Conservation (phyloP, 2,797 vertebrate genomes). For the Macropodus opercularis region DNA sequence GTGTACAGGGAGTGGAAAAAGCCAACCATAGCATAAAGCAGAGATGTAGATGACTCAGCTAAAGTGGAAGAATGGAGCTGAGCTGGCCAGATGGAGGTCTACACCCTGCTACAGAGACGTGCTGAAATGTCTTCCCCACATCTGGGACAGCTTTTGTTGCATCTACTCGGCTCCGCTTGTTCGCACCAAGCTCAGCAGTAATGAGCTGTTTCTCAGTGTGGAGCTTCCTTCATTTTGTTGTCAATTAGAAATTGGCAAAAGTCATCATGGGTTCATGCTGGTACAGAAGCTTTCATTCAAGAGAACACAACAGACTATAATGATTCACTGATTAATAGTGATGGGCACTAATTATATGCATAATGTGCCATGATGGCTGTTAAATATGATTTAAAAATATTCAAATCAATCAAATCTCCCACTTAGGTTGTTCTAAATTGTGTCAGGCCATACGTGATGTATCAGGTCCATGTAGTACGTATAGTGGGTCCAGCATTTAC, state of each 20-base stretch:
- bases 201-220: conserved; percentile 16
- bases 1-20: conserved; percentile 4
- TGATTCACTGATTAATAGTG: neutral
- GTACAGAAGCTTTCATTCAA: neutral
- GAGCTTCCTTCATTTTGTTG: neutral
- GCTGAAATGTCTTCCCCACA: conserved; percentile 42
- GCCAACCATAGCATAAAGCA: conserved; percentile 25
- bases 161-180: conserved; percentile 6
- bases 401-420: too few species aligned
- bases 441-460: too few species aligned
- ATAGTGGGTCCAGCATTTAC: too few species aligned
- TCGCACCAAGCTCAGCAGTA: conserved; percentile 37
- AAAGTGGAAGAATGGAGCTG: conserved; percentile 40
- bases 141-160: conserved; percentile 40
- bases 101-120: conserved; percentile 22
- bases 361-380: neutral
- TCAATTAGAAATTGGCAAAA: neutral
- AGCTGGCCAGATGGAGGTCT: conserved; percentile 49
- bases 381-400: too few species aligned
- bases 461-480: too few species aligned
- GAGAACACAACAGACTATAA: neutral
- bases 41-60: conserved; percentile 52
- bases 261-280: neutral
- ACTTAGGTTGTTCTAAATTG: too few species aligned
- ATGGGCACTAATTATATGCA: neutral